A percentile compares a stretch with the other conserved stretches of the same genome.
These are phyloP conservation scores for Syrrhaptes paradoxus DNA, from an alignment of 2,113 vertebrate genomes.

Conservation along the genomic window DNA sequence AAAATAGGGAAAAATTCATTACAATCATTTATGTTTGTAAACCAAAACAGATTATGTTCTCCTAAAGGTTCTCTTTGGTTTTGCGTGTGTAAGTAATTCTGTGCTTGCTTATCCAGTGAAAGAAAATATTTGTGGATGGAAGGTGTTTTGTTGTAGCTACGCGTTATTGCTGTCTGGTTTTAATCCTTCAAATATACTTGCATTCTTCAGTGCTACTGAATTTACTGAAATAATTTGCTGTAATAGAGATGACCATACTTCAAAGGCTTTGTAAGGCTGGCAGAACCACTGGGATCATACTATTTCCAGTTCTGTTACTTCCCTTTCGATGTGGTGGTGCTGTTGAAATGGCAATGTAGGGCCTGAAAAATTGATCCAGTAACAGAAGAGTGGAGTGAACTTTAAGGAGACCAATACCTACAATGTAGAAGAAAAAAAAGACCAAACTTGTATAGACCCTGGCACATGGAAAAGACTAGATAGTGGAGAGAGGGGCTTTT, in stretches of 20 bases:
- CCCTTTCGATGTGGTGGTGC: neutral
- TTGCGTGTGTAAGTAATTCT: neutral
- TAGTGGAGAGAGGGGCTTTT: neutral
- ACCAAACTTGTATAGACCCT: neutral
- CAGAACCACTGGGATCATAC: neutral
- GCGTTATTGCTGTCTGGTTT: neutral
- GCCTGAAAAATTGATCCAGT: neutral
- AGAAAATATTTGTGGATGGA: neutral
- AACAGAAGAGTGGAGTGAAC: neutral
- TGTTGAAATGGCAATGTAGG: neutral
- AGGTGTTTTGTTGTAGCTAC: neutral
- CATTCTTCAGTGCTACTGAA: neutral
- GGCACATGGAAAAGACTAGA: neutral
- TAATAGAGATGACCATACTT: neutral
- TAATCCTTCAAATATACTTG: neutral
- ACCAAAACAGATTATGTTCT: neutral
- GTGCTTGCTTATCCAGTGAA: neutral
- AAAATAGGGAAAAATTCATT: neutral
- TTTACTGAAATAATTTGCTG: neutral
- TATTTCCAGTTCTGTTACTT: neutral
- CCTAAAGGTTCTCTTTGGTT: neutral
- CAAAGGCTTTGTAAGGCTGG: neutral
- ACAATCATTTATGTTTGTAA: neutral
- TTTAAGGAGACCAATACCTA: neutral
- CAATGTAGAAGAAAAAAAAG: neutral